Conservation (phyloP, 2,113 vertebrate genomes). For the Orthonyx spaldingii region DNA sequence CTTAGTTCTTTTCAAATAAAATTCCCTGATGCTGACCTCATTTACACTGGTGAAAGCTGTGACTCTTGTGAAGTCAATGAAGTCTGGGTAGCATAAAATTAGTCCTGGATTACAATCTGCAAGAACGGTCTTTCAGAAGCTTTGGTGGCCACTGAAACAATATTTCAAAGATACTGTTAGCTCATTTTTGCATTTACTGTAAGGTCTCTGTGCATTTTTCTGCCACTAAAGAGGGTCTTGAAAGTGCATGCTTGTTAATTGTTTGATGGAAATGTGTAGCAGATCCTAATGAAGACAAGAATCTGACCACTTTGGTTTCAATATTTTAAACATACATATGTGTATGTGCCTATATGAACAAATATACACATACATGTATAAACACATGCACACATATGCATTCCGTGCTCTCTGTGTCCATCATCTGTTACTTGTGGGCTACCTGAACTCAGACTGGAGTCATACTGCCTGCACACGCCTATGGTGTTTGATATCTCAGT, state of each 20-base stretch:
- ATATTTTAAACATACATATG: not conserved
- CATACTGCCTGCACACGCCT: not conserved
- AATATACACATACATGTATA: not conserved
- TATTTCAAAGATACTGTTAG: not conserved
- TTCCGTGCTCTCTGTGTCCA: not conserved
- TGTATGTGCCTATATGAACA: not conserved
- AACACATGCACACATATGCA: not conserved
- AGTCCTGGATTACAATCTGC: not conserved
- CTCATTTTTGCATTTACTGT: not conserved
- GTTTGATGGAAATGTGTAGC: not conserved
- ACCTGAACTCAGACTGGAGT: not conserved
- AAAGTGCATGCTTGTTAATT: not conserved
- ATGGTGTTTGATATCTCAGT: not conserved
- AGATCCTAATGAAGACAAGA: not conserved
- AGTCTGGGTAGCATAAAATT: slow-evolving; percentile 37
- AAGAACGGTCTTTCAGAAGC: not conserved
- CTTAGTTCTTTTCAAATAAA: slow-evolving; percentile 19
- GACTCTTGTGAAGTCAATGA: slow-evolving; percentile 19
- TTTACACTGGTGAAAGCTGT: slow-evolving; percentile 32
- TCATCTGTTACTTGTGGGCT: not conserved
- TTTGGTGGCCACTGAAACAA: not conserved
- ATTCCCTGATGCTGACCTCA: slow-evolving; percentile 20
- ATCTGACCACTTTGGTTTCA: not conserved
- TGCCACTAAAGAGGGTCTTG: not conserved
- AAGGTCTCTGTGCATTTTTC: not conserved